phyloP scores from a whole-genome alignment of 2,113 vertebrate species.

The Danionella cerebrum region DNA sequence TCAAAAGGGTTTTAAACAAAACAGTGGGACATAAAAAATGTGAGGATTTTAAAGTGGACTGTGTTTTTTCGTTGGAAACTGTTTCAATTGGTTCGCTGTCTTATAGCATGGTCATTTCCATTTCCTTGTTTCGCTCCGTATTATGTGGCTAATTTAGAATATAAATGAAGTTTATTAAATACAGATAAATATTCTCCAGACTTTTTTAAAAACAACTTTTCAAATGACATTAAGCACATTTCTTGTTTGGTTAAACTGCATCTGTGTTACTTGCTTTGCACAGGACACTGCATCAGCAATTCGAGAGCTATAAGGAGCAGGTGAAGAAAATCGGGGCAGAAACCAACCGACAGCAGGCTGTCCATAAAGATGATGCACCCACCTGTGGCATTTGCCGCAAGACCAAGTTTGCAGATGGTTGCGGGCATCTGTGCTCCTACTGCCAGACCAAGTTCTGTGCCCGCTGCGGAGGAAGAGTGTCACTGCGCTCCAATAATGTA shows the following conservation, averaged over 20 bases:
- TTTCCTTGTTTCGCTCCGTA: too few relatives aligned
- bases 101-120: too few relatives aligned
- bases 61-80: conserved; percentile 45
- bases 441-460: conserved; percentile 98
- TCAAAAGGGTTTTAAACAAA: background rate
- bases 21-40: background rate
- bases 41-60: too few relatives aligned
- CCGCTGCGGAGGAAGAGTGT: conserved; percentile 91
- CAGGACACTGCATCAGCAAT: conserved; percentile 97
- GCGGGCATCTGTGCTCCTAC: conserved; percentile 95
- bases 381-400: conserved; percentile 97
- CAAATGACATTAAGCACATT: too few relatives aligned
- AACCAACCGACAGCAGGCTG: conserved; percentile 83
- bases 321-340: conserved; percentile 94
- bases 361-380: conserved; percentile 92
- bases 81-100: conserved; percentile 44
- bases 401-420: conserved; percentile 97
- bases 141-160: too few relatives aligned
- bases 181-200: too few relatives aligned
- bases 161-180: too few relatives aligned
- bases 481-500: conserved; percentile 95
- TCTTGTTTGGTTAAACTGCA: too few relatives aligned
- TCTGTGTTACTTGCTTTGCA: background rate
- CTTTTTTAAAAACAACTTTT: too few relatives aligned
- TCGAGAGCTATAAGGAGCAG: conserved; percentile 98